phyloP scores from a whole-genome alignment of 2,797 vertebrate genomes.

The Bucorvus abyssinicus region DNA sequence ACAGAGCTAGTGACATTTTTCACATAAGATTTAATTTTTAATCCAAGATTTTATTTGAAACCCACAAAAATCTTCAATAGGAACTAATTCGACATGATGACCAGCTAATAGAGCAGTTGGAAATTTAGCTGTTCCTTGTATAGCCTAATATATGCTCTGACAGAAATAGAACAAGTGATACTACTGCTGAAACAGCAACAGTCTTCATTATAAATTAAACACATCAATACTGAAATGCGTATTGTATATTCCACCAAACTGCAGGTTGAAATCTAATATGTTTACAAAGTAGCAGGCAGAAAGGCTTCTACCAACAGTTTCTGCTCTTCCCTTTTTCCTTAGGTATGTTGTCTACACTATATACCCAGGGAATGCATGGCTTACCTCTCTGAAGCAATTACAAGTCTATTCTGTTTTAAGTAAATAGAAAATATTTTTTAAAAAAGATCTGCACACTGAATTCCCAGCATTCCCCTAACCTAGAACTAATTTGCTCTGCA shows the following conservation, averaged over 20 bases:
- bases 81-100: constrained; percentile 4
- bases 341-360: not conserved
- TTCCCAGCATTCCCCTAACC: not conserved
- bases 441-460: not conserved
- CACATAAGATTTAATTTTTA: constrained; percentile 11
- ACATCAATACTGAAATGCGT: not conserved
- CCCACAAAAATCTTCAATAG: not conserved
- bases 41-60: constrained; percentile 23
- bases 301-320: not conserved
- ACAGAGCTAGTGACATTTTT: constrained; percentile 62
- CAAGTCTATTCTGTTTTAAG: not conserved
- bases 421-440: not conserved
- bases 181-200: constrained; percentile 30
- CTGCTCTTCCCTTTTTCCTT: not conserved
- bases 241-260: not conserved
- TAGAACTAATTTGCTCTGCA: not conserved
- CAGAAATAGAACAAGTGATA: constrained; percentile 25
- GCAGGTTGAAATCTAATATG: not conserved
- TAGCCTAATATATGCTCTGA: not conserved
- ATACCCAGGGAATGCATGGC: not conserved
- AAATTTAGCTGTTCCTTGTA: not conserved
- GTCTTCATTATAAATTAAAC: constrained; percentile 48
- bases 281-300: not conserved
- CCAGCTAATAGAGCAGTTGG: not conserved
- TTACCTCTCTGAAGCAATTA: not conserved